These are phyloP conservation scores for Bettongia penicillata DNA, from an alignment of 2,113 vertebrate species.

Conservation along the genomic window DNA sequence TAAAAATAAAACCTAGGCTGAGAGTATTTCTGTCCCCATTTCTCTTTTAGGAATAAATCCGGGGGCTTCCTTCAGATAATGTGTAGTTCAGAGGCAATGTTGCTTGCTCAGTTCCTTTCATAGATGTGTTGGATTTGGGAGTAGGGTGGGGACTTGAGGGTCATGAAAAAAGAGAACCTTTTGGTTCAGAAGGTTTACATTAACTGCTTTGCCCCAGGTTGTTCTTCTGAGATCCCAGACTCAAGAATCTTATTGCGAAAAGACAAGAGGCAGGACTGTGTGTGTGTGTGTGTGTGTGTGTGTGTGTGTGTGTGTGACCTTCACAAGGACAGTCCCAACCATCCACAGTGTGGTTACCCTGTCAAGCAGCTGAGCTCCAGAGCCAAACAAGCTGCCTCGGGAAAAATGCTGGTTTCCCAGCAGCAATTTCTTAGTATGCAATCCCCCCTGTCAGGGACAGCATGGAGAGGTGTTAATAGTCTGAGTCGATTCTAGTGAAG, in stretches of 20 bases:
- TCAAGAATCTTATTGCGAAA: slow-evolving; percentile 82
- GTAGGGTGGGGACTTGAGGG: slow-evolving; percentile 18
- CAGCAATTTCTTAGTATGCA: slow-evolving; percentile 65
- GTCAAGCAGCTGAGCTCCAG: slow-evolving; percentile 76
- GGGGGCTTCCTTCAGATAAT: neutral
- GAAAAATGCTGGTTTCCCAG: slow-evolving; percentile 64
- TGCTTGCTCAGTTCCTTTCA: neutral
- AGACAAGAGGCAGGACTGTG: slow-evolving; percentile 69
- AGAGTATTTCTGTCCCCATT: neutral
- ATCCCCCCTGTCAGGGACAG: slow-evolving; percentile 68
- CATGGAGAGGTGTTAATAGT: slow-evolving; percentile 81
- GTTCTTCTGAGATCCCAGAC: slow-evolving; percentile 83
- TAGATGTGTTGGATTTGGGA: slow-evolving; percentile 51
- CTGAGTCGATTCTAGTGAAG: slow-evolving; percentile 80
- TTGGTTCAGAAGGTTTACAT: slow-evolving; percentile 79
- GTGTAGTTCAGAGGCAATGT: neutral
- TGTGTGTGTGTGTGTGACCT: slow-evolving; percentile 45
- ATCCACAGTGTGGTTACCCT: slow-evolving; percentile 72
- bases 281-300: neutral
- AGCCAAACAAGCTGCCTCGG: neutral
- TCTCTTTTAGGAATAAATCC: neutral
- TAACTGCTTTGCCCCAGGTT: slow-evolving; percentile 75
- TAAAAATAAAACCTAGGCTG: neutral
- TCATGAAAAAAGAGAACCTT: slow-evolving; percentile 84
- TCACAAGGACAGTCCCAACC: slow-evolving; percentile 81